These are phyloP conservation scores for Ascidia mentula DNA, from an alignment of 23 tunicate genomes.

Conservation along the genomic window DNA sequence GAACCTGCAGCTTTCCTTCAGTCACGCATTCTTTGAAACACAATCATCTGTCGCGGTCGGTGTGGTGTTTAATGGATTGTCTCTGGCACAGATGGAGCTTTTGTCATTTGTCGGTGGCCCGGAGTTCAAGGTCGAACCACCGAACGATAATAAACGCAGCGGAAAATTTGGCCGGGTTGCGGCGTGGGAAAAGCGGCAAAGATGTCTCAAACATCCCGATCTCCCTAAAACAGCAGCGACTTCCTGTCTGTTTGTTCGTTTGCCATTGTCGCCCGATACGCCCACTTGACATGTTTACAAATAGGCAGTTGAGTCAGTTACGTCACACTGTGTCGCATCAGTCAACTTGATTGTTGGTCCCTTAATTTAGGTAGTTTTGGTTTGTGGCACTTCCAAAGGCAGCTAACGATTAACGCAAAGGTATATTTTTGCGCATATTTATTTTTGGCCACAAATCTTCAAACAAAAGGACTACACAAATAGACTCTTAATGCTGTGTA, in stretches of 20 bases:
- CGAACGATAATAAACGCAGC: background rate
- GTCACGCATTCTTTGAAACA: too few relatives aligned
- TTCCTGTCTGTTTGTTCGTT: background rate
- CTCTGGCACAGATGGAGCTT: background rate
- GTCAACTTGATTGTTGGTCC: too few relatives aligned
- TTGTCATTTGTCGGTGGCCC: constrained; percentile 3
- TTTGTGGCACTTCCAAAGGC: too few relatives aligned
- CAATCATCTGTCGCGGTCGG: background rate
- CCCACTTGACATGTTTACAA: background rate
- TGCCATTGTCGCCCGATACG: background rate
- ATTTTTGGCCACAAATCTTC: too few relatives aligned
- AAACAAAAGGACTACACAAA: too few relatives aligned
- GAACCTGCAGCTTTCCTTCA: too few relatives aligned
- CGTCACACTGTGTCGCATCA: too few relatives aligned
- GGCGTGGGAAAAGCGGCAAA: background rate
- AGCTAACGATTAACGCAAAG: too few relatives aligned
- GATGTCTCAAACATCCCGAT: background rate
- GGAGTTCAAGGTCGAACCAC: background rate
- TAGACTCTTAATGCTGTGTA: too few relatives aligned
- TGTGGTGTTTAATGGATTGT: background rate
- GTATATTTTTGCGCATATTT: too few relatives aligned
- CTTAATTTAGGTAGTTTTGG: too few relatives aligned
- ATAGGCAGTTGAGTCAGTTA: background rate
- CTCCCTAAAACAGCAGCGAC: background rate
- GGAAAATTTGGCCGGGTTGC: background rate